phyloP scores from a whole-genome alignment of 1,140 invertebrate species.

The Aporrectodea caliginosa region DNA sequence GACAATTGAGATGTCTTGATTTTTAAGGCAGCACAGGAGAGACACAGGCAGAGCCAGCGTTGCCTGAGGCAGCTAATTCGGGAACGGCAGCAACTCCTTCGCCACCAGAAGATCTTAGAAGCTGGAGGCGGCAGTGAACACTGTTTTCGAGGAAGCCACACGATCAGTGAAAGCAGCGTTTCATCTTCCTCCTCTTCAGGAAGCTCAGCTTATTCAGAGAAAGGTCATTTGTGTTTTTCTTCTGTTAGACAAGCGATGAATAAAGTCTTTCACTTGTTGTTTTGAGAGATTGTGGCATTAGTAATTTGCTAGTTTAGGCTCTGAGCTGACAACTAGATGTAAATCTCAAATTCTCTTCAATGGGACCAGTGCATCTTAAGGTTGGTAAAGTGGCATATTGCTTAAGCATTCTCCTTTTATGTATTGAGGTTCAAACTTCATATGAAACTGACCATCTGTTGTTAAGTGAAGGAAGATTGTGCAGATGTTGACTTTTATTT shows the following conservation, averaged over 20 bases:
- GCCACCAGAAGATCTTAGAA: neutral
- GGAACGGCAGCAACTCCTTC: neutral
- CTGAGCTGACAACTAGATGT: too few relatives aligned
- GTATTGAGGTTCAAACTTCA: too few relatives aligned
- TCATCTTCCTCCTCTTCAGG: neutral
- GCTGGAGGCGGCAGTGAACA: neutral
- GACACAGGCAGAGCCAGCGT: neutral
- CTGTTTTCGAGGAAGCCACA: neutral
- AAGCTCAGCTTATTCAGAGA: neutral
- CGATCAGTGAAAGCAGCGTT: neutral
- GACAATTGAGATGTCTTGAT: too few relatives aligned
- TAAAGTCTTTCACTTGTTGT: neutral
- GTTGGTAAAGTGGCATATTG: too few relatives aligned
- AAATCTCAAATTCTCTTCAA: too few relatives aligned
- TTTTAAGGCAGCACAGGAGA: neutral
- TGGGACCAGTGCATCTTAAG: too few relatives aligned
- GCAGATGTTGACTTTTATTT: too few relatives aligned
- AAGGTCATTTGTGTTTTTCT: neutral
- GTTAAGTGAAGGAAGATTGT: too few relatives aligned
- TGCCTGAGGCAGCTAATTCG: neutral
- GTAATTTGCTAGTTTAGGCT: too few relatives aligned
- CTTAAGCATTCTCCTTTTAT: too few relatives aligned
- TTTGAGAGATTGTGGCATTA: too few relatives aligned
- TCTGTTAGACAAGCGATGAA: neutral
- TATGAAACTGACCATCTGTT: too few relatives aligned